Conservation (phyloP, 2,888 invertebrate genomes). For the Fissipunctia ypsillon region DNA sequence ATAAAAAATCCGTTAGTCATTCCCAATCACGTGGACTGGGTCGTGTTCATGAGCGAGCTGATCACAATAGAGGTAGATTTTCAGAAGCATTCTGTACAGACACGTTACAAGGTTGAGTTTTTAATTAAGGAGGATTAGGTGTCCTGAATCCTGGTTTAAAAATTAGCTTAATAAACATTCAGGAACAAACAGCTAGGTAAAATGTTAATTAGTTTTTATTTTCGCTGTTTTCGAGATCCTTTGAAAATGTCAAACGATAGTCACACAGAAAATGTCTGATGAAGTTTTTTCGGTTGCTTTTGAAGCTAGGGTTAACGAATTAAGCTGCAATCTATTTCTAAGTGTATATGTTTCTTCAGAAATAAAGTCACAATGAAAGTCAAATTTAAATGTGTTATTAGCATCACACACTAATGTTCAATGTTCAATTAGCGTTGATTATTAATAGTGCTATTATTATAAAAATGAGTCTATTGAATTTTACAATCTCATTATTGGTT, state of each 20-base stretch:
- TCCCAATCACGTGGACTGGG: conserved; percentile 6
- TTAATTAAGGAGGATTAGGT: conserved; percentile 33
- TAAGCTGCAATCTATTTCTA: neutral
- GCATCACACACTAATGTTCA: neutral
- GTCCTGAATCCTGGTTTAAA: neutral
- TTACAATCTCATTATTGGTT: neutral
- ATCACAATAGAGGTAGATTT: neutral
- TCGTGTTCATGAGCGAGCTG: neutral
- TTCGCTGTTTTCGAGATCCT: neutral
- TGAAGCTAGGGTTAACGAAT: neutral
- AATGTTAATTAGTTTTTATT: conserved; percentile 6
- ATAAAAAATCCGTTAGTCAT: neutral
- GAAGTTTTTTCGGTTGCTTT: neutral
- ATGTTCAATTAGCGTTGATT: neutral
- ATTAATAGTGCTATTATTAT: neutral
- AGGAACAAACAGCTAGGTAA: neutral
- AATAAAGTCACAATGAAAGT: neutral
- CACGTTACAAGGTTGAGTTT: conserved; percentile 1
- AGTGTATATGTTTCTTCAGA: neutral
- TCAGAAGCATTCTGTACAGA: neutral
- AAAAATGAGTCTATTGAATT: neutral
- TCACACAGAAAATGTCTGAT: conserved; percentile 5
- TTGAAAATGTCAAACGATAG: conserved; percentile 14
- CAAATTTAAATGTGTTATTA: neutral
- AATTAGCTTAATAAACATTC: neutral